Evolutionary conservation across 2,113 vertebrate species (phyloP), one percentile per base, ranked within the genome.

Genomic region (Apteryx owenii): DNA sequence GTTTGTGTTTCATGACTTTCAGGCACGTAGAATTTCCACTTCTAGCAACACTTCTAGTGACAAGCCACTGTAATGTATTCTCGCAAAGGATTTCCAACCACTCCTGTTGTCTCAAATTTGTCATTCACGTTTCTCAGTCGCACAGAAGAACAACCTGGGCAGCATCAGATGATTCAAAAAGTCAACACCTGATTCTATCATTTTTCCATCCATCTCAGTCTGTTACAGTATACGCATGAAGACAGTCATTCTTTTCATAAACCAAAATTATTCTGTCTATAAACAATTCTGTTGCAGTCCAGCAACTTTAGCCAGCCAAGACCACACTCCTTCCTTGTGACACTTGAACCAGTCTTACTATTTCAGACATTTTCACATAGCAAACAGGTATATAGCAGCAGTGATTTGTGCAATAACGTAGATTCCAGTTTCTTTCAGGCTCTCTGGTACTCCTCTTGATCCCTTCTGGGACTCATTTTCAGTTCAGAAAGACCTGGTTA

Each of bases 401-500:
- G 81, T 1, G 0, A 89, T 56, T 88, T 91, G 81, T 72, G 77
- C 54, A 93, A 25, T 18, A 94, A 89, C 1, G 1, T 15, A 61
- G n/a, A 65, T 69, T 75, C 17, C 7, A 4, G 3, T 85, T 85
- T 71, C 85, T 83, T 68, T 71, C 71, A 68, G 66, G 40, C 40
- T 64, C 29, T 50, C 51, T 54, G 36, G 71, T 78, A 40, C 68
- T 70, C 46, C 33, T 88, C 10, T 26, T 62, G 65, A 75, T 61
- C 46, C 72, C 85, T 53, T 81, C 51, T 54, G 69, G 82, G 89
- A 51, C 46, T 88, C 19, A 1, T 95, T 85, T 88, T 65, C 79
- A 96, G 89, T 61, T 89, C 89, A 90, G 85, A 83, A 93, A 91
- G 76, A 54, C 58, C 64, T 75, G 56, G 36, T 38, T 85, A 77